Conservation (phyloP, 2,797 vertebrate genomes). For the Manis pentadactyla region DNA sequence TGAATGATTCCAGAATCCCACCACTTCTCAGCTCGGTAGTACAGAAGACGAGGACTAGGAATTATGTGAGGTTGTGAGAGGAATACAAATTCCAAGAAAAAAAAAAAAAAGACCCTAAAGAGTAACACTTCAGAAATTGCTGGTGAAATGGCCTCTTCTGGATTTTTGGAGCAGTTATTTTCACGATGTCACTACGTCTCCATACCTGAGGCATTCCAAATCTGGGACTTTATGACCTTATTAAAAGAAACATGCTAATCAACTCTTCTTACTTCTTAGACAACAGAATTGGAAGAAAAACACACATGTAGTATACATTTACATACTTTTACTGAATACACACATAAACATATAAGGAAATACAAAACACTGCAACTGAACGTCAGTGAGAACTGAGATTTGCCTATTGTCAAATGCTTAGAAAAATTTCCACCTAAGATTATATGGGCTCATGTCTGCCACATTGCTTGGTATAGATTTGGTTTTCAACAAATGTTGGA, state of each 20-base stretch:
- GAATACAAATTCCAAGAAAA: slow-evolving; percentile 65
- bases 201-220: background rate
- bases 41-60: slow-evolving; percentile 66
- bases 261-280: slow-evolving; percentile 14
- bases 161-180: background rate
- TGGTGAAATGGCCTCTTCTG: background rate
- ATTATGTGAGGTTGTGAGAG: slow-evolving; percentile 55
- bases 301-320: background rate
- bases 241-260: background rate
- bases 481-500: background rate
- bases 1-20: slow-evolving; percentile 73
- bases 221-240: background rate
- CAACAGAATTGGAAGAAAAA: background rate
- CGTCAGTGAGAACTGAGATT: background rate
- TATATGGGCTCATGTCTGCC: background rate
- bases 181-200: background rate
- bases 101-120: slow-evolving; percentile 38
- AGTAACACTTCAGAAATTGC: slow-evolving; percentile 12
- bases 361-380: background rate
- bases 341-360: background rate
- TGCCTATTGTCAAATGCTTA: background rate
- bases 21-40: slow-evolving; percentile 59
- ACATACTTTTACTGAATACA: background rate
- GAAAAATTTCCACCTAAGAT: background rate
- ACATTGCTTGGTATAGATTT: background rate